Evolutionary conservation across 2,888 invertebrate genomes (phyloP), one percentile per base, ranked within the genome.

Genomic region (Noctua janthe): DNA sequence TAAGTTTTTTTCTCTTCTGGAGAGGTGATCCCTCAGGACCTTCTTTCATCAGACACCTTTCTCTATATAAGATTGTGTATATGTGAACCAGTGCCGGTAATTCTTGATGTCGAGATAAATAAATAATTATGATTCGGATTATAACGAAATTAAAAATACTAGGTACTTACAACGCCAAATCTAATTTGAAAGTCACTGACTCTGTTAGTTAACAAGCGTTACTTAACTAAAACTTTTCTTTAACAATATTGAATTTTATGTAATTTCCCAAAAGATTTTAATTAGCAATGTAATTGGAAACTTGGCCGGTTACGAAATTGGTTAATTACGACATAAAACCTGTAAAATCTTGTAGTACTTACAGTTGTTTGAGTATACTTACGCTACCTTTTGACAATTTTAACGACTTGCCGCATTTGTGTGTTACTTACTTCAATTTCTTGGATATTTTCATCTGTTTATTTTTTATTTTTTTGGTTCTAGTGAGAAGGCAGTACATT

Each of bases 221-320:
- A 73, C 13, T 78, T 70, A 77, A 11, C 70, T 69, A 77, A 71
- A 83, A 75, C n/a, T 74, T 88, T 70, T 10, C 23, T 8, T 3
- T 20, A 59, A 20, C 29, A 7, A 47, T 82, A 71, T 82, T 39
- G 75, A 82, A 80, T 82, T 84, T 76, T 78, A 80, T 59, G 59
- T 76, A 73, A 81, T 79, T 81, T 74, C 29, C 15, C 11, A 47
- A 84, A 86, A 70, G 13, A 70, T 81, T 88, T 82, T 84, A 86
- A 90, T 90, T 81, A 82, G 23, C 15, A 49, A 64, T 73, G 75
- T 82, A 70, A 90, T 80, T 70, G 11, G 35, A 79, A 84, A 80
- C 49, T 80, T 76, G 39, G 23, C 54, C 23, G 56, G 62, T 62
- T 64, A 75, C 35, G 49, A 74, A 79, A 82, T 78, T 71, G 15